Evolutionary conservation across 2,888 invertebrate species (phyloP).

Genomic region (Myathropa florea): DNA sequence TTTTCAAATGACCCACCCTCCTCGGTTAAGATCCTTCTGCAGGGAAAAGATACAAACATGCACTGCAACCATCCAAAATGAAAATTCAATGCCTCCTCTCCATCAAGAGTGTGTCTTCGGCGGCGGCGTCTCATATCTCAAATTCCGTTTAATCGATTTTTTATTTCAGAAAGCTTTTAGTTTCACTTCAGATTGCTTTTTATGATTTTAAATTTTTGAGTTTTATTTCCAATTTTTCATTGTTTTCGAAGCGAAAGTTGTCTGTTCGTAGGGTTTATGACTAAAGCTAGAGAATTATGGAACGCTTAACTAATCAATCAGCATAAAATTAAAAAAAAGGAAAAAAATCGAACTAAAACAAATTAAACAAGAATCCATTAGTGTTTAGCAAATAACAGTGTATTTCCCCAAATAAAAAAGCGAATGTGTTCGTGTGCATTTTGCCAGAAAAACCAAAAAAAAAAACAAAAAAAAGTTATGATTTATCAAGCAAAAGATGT

Average conservation of each 20-base stretch:
- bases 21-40: background rate
- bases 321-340: constrained; percentile 2
- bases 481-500: constrained; percentile 9
- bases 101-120: background rate
- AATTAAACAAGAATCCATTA: background rate
- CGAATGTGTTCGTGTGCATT: constrained; percentile 54
- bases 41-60: background rate
- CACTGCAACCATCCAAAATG: background rate
- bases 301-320: constrained; percentile 37
- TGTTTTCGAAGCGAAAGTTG: constrained; percentile 7
- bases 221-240: background rate
- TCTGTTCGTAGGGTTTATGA: constrained; percentile 14
- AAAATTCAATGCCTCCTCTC: background rate
- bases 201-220: background rate
- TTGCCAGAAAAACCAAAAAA: constrained; percentile 26
- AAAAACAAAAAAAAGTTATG: constrained; percentile 3
- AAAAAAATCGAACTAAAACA: background rate
- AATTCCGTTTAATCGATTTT: background rate
- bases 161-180: background rate
- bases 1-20: background rate
- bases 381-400: constrained; percentile 12
- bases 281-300: constrained; percentile 11
- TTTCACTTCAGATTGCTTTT: background rate
- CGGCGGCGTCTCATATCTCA: background rate
- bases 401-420: background rate